Percentiles rank a stretch among this genome's conserved stretches.
Conservation (phyloP, 2,888 invertebrate species). For the Pachliopta kotzebuea region DNA sequence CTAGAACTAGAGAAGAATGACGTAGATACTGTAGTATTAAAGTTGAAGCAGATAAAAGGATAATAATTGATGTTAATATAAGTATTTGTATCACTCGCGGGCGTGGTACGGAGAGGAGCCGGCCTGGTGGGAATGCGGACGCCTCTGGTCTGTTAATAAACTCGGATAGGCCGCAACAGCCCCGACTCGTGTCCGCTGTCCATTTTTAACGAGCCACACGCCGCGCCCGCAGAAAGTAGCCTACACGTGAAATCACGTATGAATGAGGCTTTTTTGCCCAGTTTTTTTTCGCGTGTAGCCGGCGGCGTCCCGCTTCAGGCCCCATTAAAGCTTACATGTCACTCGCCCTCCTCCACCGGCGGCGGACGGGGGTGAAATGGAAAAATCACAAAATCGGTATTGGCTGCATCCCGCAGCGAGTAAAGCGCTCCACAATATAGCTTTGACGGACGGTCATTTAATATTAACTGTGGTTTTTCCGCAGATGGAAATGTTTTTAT, state of each 20-base stretch:
- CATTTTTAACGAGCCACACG: conserved; percentile 78
- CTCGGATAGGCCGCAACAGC: conserved; percentile 74
- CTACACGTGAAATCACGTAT: conserved; percentile 80
- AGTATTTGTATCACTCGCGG: neutral
- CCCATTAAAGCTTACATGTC: conserved; percentile 80
- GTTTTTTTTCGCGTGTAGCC: conserved; percentile 75
- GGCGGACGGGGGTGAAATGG: conserved; percentile 41
- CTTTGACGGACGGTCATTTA: conserved; percentile 80
- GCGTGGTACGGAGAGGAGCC: conserved; percentile 38
- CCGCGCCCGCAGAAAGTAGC: conserved; percentile 76
- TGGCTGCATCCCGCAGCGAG: conserved; percentile 68
- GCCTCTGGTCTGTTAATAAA: conserved; percentile 70
- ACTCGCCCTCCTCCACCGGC: conserved; percentile 52
- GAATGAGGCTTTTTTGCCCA: conserved; percentile 70
- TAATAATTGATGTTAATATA: too few species aligned
- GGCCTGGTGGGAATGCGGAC: conserved; percentile 49
- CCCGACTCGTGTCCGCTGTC: conserved; percentile 65
- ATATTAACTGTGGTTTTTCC: conserved; percentile 80
- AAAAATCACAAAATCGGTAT: conserved; percentile 78
- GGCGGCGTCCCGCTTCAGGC: conserved; percentile 67
- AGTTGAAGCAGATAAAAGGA: too few species aligned
- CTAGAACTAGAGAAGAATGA: neutral
- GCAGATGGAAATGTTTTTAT: conserved; percentile 79
- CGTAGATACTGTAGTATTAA: neutral
- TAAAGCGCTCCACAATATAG: conserved; percentile 71